Conservation (phyloP, 2,113 vertebrate genomes). For the Tenrec ecaudatus region DNA sequence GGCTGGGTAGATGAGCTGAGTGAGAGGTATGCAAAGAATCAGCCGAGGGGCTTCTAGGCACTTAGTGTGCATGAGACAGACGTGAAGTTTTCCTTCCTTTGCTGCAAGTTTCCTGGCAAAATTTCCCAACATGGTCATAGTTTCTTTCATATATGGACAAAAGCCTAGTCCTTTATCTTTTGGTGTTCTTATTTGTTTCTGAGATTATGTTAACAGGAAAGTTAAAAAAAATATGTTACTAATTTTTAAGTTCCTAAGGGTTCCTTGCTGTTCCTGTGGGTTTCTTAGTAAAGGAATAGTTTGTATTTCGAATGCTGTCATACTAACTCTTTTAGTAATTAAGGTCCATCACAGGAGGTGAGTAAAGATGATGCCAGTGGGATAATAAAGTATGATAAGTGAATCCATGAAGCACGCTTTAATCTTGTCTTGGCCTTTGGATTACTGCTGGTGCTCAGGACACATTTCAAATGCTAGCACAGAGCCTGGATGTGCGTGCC, state of each 20-base stretch:
- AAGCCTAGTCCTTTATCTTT: background rate
- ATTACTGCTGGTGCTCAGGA: background rate
- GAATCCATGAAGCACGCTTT: background rate
- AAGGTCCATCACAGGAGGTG: background rate
- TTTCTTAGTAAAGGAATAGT: background rate
- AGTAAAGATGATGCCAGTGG: background rate
- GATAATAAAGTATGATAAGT: background rate
- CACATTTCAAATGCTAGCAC: background rate
- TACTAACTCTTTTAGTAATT: too few relatives aligned
- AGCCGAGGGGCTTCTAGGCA: background rate
- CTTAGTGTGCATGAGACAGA: background rate
- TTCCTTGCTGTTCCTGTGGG: background rate
- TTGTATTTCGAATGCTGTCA: background rate
- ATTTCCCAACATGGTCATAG: constrained; percentile 13
- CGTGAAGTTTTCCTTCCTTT: background rate
- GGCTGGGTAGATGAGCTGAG: background rate
- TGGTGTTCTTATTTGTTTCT: background rate
- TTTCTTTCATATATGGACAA: background rate
- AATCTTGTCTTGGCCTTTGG: background rate
- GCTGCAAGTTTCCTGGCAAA: constrained; percentile 21
- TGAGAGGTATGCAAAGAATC: background rate
- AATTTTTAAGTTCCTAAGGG: background rate
- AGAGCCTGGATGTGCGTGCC: background rate
- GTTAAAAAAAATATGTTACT: background rate
- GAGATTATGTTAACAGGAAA: background rate